Evolutionary conservation across 2,113 vertebrate species (phyloP).

Genomic region (Potamarius usumacintae): DNA sequence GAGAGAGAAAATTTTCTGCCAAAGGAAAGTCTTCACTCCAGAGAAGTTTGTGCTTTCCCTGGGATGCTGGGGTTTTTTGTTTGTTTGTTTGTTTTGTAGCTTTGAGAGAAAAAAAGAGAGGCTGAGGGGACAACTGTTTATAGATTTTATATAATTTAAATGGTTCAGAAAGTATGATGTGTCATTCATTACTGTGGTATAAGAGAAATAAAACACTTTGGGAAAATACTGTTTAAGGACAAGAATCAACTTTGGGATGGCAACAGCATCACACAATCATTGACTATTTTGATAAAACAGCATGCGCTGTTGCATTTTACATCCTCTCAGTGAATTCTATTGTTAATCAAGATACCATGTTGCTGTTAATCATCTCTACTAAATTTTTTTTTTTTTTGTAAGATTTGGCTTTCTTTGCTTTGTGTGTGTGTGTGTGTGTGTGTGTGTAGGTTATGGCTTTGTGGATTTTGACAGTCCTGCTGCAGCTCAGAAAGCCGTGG

Average conservation of each 20-base stretch:
- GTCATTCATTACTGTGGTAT: not conserved
- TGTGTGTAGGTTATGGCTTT: conserved; percentile 84
- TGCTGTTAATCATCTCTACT: conserved; percentile 1
- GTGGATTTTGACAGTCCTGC: conserved; percentile 99
- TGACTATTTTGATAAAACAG: not conserved
- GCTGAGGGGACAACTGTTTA: not conserved
- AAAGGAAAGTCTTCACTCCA: not conserved
- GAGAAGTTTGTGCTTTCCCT: not conserved
- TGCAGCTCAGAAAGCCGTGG: conserved; percentile 98
- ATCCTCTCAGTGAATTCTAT: conserved; percentile 1
- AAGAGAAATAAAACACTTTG: not conserved
- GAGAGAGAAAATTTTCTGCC: not conserved
- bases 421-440: conserved; percentile 10
- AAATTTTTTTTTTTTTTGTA: not conserved
- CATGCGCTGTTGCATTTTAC: not conserved
- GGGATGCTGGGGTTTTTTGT: not conserved
- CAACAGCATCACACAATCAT: not conserved
- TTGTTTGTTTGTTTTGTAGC: too few relatives aligned
- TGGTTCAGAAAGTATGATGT: not conserved
- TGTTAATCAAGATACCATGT: not conserved
- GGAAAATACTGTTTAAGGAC: not conserved
- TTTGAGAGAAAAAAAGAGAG: not conserved
- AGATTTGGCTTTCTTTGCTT: not conserved
- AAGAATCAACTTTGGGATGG: too few relatives aligned
- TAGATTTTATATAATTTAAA: not conserved